Evolutionary conservation across 35 echinoderm and acorn worm species (phyloP).

Genomic region (Ophiothrix spiculata): DNA sequence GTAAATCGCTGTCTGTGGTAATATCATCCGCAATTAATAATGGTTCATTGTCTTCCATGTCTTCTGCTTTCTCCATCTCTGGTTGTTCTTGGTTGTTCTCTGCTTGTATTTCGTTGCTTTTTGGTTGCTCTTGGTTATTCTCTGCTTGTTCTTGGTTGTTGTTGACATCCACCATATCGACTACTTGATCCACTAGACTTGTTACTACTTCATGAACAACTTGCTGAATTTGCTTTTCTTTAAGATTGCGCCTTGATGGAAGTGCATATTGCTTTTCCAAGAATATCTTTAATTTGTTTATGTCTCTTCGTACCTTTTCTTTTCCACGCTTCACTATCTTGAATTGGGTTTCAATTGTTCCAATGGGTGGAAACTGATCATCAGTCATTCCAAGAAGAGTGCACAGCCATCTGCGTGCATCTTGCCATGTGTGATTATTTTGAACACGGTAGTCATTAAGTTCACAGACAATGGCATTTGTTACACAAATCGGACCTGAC

Average conservation of each 20-base stretch:
- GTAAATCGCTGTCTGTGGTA: background rate
- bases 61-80: background rate
- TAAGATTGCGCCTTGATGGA: background rate
- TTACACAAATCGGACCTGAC: background rate
- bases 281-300: background rate
- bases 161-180: background rate
- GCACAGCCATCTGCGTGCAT: background rate
- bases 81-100: background rate
- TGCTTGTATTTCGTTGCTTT: background rate
- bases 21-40: no score
- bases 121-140: background rate
- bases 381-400: background rate
- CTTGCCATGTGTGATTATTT: background rate
- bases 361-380: background rate
- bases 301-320: background rate
- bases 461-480: background rate
- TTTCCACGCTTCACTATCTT: background rate
- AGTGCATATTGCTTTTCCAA: background rate
- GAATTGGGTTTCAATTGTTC: background rate
- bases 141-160: background rate
- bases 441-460: background rate
- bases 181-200: background rate
- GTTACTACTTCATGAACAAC: background rate
- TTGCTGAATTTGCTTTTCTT: background rate
- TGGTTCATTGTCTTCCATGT: no score